Base-by-base conservation (phyloP, 2,888 invertebrate genomes). In the Lasioglossum vierecki region DNA sequence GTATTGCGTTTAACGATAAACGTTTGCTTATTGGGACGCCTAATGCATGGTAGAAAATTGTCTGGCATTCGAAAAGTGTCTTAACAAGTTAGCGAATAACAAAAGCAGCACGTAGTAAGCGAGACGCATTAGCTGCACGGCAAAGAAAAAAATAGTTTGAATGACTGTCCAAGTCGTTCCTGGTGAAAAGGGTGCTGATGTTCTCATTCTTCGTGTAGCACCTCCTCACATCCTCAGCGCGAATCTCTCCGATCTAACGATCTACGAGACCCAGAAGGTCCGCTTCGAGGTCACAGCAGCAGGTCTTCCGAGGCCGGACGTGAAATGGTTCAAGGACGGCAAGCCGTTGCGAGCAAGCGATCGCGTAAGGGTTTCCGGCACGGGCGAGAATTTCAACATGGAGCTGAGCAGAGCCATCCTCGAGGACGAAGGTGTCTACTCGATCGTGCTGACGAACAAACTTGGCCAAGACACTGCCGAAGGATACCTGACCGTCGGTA, bases 371-470 rank as follows among this genome's bases (percentile, higher is more conserved):
- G 91, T 92, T 46, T 76, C 89, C 1, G 89, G 87, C 22, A 80
- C 91, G 0, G 94, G 93, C 0, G 97, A 98, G 86, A 95, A 96
- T 73, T 98, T 97, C 93, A 97, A 97, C 91, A 95, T 99, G 88
- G 97, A 97, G 91, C 96, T 99, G 63, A 96, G 96, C 75, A 96
- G 97, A 79, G 96, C 97, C 0, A 96, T 96, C 81, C 93, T 97
- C 90, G 96, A 96, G 15, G 98, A 99, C 94, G 97, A 97, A n/a
- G 98, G 98, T 15, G 96, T 96, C 83, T 99, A 98, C 95, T 97
- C 97, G 90, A 98, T 98, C 83, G 96, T 97, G 84, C 96, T 99
- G 78, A 96, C 96, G 91, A 99, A 99, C 94, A 97, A 97, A 92
- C 96, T 98, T 75, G 99, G 99, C 78, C 97, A 98, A 94, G 97